Percentiles rank a stretch among this genome's conserved stretches.
phyloP scores from a whole-genome alignment of 2,888 invertebrate genomes.

The Embidobia sp. region DNA sequence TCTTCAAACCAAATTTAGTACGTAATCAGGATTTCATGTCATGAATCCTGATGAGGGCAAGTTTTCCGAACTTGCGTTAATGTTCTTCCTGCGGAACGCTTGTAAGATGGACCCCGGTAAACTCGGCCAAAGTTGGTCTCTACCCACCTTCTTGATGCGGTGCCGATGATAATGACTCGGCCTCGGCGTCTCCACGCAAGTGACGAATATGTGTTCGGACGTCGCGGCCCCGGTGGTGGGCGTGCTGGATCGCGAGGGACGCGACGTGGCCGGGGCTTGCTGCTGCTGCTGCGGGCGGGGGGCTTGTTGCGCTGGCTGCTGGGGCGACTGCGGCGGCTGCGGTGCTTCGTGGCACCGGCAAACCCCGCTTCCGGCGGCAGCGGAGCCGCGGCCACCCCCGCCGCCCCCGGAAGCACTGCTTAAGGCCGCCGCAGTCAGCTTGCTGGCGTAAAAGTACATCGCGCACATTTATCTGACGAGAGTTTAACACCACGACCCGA shows the following conservation, averaged over 20 bases:
- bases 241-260: conserved; percentile 54
- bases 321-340: conserved; percentile 66
- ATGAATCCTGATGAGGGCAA: no score
- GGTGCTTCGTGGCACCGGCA: conserved; percentile 77
- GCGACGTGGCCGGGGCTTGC: conserved; percentile 58
- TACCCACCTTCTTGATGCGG: conserved; percentile 77
- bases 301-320: conserved; percentile 67
- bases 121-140: no score
- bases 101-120: no score
- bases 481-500: conserved; percentile 79
- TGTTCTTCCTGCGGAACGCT: no score
- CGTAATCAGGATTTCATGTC: no score
- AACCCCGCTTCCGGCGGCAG: conserved; percentile 82
- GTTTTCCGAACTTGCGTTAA: no score
- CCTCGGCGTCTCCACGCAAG: conserved; percentile 74
- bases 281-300: conserved; percentile 67
- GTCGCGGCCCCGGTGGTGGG: conserved; percentile 65
- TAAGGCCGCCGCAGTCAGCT: conserved; percentile 85
- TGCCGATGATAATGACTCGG: conserved; percentile 77
- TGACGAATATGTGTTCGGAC: conserved; percentile 75
- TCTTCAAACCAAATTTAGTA: no score
- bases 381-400: conserved; percentile 77
- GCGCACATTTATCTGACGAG: conserved; percentile 82
- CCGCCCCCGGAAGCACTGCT: conserved; percentile 83
- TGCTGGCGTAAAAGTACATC: conserved; percentile 88